These are phyloP conservation scores for Episyrphus balteatus DNA, from an alignment of 1,140 invertebrate species.

Conservation along the genomic window DNA sequence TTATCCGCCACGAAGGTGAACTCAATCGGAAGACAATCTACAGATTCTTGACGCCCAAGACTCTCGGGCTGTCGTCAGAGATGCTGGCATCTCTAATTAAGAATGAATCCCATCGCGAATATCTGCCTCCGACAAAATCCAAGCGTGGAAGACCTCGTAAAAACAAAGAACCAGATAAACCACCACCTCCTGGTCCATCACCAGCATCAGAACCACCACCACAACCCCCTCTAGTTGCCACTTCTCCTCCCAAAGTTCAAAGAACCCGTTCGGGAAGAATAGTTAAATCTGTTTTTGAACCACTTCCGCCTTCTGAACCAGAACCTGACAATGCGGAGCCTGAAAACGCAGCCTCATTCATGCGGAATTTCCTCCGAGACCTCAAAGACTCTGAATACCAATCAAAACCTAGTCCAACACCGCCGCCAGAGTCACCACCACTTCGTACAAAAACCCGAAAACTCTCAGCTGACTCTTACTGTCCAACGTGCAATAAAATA, in stretches of 20 bases:
- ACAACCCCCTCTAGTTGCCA: background rate
- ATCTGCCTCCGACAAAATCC: background rate
- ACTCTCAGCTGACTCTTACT: constrained; percentile 23
- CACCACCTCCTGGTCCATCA: background rate
- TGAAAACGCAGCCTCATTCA: background rate
- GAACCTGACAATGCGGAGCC: background rate
- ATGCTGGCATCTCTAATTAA: background rate
- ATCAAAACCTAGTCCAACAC: background rate
- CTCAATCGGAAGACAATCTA: constrained; percentile 30
- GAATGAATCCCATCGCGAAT: background rate
- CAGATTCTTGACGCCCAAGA: constrained; percentile 20
- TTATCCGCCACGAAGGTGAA: constrained; percentile 16
- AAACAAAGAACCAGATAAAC: background rate
- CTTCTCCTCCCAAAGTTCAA: background rate
- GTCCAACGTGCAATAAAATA: constrained; percentile 29
- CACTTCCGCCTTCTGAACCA: too few species aligned
- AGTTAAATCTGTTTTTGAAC: background rate
- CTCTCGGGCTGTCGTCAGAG: constrained; percentile 17
- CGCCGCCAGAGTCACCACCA: background rate
- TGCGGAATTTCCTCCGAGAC: constrained; percentile 12
- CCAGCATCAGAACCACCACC: background rate
- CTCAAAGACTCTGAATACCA: constrained; percentile 21
- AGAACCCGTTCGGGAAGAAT: constrained; percentile 20
- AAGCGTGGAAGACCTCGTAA: background rate
- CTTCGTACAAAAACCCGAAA: constrained; percentile 5